These are phyloP conservation scores for Pygoscelis adeliae DNA, from an alignment of 2,113 vertebrate species.

Conservation along the genomic window DNA sequence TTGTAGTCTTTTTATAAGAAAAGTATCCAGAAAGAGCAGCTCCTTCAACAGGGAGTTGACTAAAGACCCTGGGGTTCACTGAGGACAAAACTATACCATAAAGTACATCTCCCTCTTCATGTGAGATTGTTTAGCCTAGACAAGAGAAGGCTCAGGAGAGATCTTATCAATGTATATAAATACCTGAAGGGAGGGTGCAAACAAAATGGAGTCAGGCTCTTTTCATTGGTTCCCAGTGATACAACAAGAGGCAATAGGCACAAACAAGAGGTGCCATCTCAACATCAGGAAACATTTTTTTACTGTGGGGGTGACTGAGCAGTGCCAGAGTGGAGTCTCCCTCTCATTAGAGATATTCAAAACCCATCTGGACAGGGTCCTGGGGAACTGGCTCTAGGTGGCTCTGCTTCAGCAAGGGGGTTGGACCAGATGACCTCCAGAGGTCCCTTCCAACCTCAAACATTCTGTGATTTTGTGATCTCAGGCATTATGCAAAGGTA, in stretches of 20 bases:
- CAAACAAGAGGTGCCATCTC: background rate
- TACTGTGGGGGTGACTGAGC: background rate
- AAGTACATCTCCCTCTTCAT: background rate
- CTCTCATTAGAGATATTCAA: background rate
- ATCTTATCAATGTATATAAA: background rate
- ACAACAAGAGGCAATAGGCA: background rate
- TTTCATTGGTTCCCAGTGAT: background rate
- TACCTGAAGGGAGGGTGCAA: background rate
- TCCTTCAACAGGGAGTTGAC: background rate
- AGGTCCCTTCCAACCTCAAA: background rate
- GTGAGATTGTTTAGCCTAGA: background rate
- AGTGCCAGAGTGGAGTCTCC: background rate
- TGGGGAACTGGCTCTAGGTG: background rate
- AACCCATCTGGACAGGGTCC: background rate
- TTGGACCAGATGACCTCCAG: background rate
- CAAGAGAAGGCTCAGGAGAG: background rate
- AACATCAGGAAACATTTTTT: background rate
- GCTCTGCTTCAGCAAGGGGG: background rate
- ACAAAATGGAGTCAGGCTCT: background rate
- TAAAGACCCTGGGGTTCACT: background rate
- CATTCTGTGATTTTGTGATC: background rate
- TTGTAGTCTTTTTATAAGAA: background rate
- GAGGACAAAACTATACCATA: background rate
- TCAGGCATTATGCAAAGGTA: background rate
- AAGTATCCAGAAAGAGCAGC: background rate